These are phyloP conservation scores for Synanthedon tipuliformis DNA, from an alignment of 2,888 invertebrate species.

Conservation along the genomic window DNA sequence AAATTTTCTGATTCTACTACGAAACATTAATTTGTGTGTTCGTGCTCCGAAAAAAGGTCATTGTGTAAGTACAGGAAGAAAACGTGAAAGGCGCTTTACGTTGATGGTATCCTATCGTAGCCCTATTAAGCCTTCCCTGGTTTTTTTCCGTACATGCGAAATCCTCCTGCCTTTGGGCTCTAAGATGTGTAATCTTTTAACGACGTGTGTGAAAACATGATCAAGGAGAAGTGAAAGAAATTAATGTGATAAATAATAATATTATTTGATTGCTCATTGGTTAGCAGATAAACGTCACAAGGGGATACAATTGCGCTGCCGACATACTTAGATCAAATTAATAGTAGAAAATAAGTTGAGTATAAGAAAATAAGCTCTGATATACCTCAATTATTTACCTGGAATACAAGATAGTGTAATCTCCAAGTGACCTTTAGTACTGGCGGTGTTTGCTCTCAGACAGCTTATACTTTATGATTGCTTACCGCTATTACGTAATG, in stretches of 20 bases:
- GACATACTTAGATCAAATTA: too few species aligned
- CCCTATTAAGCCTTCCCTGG: background rate
- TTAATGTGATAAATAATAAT: background rate
- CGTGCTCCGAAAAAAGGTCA: background rate
- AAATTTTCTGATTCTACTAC: background rate
- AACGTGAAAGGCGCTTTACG: background rate
- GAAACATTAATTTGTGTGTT: background rate
- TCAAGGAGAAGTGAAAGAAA: background rate
- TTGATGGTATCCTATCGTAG: background rate
- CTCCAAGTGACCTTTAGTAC: too few species aligned
- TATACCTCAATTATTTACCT: too few species aligned
- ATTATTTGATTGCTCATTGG: too few species aligned
- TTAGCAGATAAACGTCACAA: too few species aligned
- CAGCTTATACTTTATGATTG: too few species aligned
- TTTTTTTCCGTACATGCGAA: background rate
- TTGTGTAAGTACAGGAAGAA: background rate
- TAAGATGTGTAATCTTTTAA: background rate
- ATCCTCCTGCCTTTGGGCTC: background rate
- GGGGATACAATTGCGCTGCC: too few species aligned
- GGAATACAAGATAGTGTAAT: too few species aligned
- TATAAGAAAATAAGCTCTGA: too few species aligned
- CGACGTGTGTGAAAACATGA: background rate
- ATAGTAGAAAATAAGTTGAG: too few species aligned
- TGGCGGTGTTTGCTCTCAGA: too few species aligned
- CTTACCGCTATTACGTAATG: too few species aligned